These are phyloP conservation scores for Eurosta solidaginis DNA, from an alignment of 1,140 invertebrate species.

Conservation along the genomic window DNA sequence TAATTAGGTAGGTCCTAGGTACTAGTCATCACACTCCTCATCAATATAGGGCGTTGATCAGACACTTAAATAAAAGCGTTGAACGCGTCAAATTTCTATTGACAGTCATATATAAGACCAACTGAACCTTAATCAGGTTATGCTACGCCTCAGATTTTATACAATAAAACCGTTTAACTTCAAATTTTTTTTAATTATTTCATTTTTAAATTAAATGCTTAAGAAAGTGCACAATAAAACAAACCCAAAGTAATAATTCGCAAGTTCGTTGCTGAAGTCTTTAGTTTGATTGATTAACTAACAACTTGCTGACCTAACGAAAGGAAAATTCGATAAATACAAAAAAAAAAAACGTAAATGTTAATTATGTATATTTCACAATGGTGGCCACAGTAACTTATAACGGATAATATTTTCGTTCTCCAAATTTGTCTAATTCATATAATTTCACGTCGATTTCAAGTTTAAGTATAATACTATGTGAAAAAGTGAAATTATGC, in stretches of 20 bases:
- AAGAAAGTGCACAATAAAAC: background rate
- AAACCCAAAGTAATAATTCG: background rate
- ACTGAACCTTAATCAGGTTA: too few relatives aligned
- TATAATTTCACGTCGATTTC: background rate
- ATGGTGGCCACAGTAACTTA: background rate
- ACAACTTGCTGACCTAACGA: background rate
- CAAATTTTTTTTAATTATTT: background rate
- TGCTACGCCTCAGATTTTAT: background rate
- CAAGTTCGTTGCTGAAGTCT: background rate
- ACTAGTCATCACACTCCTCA: too few relatives aligned
- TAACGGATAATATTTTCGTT: background rate
- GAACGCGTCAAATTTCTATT: too few relatives aligned
- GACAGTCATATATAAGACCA: too few relatives aligned
- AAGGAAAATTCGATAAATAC: too few relatives aligned
- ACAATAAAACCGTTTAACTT: background rate
- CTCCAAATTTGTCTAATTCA: background rate
- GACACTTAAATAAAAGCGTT: too few relatives aligned
- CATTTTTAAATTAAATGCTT: background rate
- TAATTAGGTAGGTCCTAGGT: too few relatives aligned
- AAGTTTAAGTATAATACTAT: background rate
- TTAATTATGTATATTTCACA: background rate
- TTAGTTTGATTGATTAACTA: background rate
- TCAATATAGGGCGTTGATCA: too few relatives aligned
- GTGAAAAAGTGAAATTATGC: conserved; percentile 32
- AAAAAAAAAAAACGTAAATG: too few relatives aligned